phyloP scores from a whole-genome alignment of 2,113 vertebrate species.

The Procavia capensis region DNA sequence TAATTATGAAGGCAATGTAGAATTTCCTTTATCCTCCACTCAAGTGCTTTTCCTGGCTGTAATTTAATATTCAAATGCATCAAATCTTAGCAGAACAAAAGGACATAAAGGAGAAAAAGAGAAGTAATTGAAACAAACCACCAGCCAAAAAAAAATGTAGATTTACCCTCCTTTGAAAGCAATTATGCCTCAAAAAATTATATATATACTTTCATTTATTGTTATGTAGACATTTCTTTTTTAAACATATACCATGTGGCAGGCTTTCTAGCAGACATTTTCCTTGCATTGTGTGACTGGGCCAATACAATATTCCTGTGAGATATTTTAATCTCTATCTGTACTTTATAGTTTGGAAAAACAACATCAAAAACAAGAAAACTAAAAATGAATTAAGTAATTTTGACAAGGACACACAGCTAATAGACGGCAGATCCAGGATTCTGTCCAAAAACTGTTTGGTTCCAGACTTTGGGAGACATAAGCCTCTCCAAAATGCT shows the following conservation, averaged over 20 bases:
- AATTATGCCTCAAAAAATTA: not conserved
- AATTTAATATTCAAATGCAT: not conserved
- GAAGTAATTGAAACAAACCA: not conserved
- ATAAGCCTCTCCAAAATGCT: not conserved
- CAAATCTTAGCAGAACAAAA: not conserved
- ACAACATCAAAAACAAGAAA: not conserved
- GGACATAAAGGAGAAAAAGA: not conserved
- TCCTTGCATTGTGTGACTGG: too few species aligned
- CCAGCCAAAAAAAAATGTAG: not conserved
- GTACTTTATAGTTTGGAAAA: not conserved
- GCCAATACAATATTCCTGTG: not conserved
- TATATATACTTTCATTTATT: not conserved
- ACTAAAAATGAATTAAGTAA: not conserved
- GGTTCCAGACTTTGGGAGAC: not conserved
- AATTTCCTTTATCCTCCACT: not conserved
- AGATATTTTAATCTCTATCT: not conserved
- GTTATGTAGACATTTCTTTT: not conserved
- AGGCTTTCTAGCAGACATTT: too few species aligned
- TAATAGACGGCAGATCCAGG: not conserved
- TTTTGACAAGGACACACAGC: not conserved
- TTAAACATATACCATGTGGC: not conserved
- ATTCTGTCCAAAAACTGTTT: not conserved
- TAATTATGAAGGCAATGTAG: rapidly evolving
- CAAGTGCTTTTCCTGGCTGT: not conserved
- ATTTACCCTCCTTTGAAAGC: not conserved